Conservation (phyloP, 2,797 vertebrate genomes). For the Sphenodon punctatus region DNA sequence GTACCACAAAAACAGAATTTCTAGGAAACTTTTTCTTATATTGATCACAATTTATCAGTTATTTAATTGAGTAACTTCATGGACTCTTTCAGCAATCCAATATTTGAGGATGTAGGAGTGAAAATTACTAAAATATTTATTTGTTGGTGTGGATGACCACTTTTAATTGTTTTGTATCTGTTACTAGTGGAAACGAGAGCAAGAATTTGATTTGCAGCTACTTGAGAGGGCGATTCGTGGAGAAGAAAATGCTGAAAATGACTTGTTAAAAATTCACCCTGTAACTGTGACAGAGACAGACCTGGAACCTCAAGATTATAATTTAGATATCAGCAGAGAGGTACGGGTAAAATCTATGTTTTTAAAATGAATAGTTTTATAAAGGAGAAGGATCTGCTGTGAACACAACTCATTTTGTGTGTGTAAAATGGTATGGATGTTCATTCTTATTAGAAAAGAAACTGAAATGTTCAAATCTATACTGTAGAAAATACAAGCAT, state of each 20-base stretch:
- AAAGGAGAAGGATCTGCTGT: neutral
- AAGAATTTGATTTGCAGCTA: slow-evolving; percentile 98
- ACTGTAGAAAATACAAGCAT: neutral
- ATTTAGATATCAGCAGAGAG: slow-evolving; percentile 94
- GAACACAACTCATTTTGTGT: neutral
- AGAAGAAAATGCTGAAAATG: slow-evolving; percentile 88
- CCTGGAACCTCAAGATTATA: slow-evolving; percentile 90
- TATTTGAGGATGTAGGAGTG: neutral
- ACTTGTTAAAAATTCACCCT: slow-evolving; percentile 86
- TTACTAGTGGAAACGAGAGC: slow-evolving; percentile 96
- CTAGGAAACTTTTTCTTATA: neutral
- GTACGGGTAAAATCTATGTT: slow-evolving; percentile 75
- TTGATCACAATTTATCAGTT: neutral
- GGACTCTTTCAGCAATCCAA: neutral
- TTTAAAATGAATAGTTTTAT: neutral
- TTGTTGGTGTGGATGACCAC: slow-evolving; percentile 29
- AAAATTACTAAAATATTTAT: slow-evolving; percentile 9
- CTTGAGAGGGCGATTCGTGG: slow-evolving; percentile 90
- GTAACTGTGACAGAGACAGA: slow-evolving; percentile 81
- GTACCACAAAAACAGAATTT: accelerated
- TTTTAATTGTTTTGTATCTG: slow-evolving; percentile 74
- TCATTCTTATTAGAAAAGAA: neutral
- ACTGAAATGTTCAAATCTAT: neutral
- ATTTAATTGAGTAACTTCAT: neutral
- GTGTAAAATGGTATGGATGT: accelerated